Evolutionary conservation across 2,113 vertebrate species (phyloP).

Genomic region (Chloropsis cyanopogon): DNA sequence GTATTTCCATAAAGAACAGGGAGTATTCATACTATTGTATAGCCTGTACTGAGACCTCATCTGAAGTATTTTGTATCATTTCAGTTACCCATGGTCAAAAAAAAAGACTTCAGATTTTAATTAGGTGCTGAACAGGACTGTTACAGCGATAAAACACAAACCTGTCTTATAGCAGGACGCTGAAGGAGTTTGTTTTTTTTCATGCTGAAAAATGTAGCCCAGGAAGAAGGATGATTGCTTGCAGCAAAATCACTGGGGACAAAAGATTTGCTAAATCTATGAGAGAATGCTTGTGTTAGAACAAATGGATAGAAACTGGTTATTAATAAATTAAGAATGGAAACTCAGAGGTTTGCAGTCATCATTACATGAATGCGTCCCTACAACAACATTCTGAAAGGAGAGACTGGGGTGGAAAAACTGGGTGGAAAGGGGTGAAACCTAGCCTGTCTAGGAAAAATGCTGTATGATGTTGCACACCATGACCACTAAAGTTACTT

Average conservation of each 20-base stretch:
- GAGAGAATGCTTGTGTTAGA: not conserved
- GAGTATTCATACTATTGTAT: not conserved
- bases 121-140: not conserved
- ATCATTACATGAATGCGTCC: not conserved
- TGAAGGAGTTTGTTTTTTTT: not conserved
- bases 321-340: not conserved
- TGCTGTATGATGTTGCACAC: not conserved
- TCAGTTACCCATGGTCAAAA: not conserved
- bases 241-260: not conserved
- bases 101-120: not conserved
- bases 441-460: not conserved
- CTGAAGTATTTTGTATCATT: not conserved
- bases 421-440: not conserved
- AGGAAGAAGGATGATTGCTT: not conserved
- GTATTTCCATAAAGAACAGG: not conserved
- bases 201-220: not conserved
- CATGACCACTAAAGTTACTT: not conserved
- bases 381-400: not conserved
- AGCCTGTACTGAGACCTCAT: not conserved
- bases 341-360: not conserved
- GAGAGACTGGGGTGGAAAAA: not conserved
- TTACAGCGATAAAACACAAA: not conserved
- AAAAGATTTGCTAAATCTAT: not conserved
- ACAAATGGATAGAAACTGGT: not conserved
- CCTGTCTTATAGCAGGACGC: not conserved